phyloP scores from a whole-genome alignment of 2,113 vertebrate species.

The Pantherophis guttatus region DNA sequence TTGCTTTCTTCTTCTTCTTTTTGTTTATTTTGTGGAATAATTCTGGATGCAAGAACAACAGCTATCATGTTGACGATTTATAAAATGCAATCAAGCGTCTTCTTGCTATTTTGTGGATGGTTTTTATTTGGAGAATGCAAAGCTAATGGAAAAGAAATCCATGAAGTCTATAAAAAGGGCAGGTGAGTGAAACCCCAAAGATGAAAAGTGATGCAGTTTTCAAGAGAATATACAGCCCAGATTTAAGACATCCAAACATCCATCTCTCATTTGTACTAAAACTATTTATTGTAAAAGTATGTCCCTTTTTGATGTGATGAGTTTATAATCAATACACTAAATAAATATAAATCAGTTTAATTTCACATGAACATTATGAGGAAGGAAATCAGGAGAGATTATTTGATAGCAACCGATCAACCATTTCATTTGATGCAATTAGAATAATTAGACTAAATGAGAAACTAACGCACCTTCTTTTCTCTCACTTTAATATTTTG shows the following conservation, averaged over 20 bases:
- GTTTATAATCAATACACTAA: conserved; percentile 21
- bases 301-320: conserved; percentile 22
- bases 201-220: conserved; percentile 14
- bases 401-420: not conserved
- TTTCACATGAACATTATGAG: not conserved
- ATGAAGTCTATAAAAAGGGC: conserved; percentile 74
- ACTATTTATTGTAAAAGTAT: not conserved
- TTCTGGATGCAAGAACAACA: conserved; percentile 60
- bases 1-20: conserved; percentile 14
- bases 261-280: conserved; percentile 24
- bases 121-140: conserved; percentile 72
- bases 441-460: not conserved
- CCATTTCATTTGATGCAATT: not conserved
- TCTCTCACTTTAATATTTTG: not conserved
- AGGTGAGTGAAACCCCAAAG: conserved; percentile 72
- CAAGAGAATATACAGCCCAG: not conserved
- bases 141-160: conserved; percentile 63
- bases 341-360: not conserved
- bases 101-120: conserved; percentile 79
- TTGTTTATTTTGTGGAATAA: conserved; percentile 58
- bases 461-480: not conserved
- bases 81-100: conserved; percentile 79
- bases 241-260: conserved; percentile 14
- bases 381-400: not conserved
- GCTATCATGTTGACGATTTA: conserved; percentile 61